Base-by-base conservation (phyloP, 2,888 invertebrate species). In the Clitarchus hookeri region DNA sequence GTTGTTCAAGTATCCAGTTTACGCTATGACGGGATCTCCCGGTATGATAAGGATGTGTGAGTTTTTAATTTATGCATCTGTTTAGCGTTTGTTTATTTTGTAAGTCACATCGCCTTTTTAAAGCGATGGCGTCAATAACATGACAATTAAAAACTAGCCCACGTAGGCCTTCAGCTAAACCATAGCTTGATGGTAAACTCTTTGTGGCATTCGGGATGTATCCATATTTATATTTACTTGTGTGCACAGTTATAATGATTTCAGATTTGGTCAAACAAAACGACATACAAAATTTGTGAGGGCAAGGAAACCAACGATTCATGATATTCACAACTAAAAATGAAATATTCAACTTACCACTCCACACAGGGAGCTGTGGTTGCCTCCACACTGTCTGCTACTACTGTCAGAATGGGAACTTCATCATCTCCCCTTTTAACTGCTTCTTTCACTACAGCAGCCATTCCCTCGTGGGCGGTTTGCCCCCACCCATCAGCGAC, bases 321-420 rank as follows among this genome's bases (percentile, higher is more conserved):
- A 65, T 65, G 65, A 65, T 23, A 19, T 65, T 6, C 65, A 65
- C n/a, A 19, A 65, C 0, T 16, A 2, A 65, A 65, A 65, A 65
- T 23, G 23, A 65, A 65, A 65, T 16, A 16, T 65, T 65, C n/a
- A 82, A 82, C 87, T 65, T 48, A 87, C 87, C 83, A 84, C 84
- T 65, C 87, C 85, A 78, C 85, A 87, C 53, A 87, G 79, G 19
- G 87, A 87, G 79, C 44, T 84, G 53, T 87, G 79, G 48, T 87
- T 16, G 48, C 84, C 87, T 85, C 84, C 36, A 25, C 54, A 19
- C 87, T 84, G 79, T 87, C 87, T 25, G 87, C 87, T 79, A 85
- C 85, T 26, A 85, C 87, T 44, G 77, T 87, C 12, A 85, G 83
- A 44, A 85, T 53, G 27, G 87, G 87, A 23, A 79, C 65, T 78